phyloP scores from a whole-genome alignment of 2,888 invertebrate genomes.

The Chrysotoxum bicinctum region DNA sequence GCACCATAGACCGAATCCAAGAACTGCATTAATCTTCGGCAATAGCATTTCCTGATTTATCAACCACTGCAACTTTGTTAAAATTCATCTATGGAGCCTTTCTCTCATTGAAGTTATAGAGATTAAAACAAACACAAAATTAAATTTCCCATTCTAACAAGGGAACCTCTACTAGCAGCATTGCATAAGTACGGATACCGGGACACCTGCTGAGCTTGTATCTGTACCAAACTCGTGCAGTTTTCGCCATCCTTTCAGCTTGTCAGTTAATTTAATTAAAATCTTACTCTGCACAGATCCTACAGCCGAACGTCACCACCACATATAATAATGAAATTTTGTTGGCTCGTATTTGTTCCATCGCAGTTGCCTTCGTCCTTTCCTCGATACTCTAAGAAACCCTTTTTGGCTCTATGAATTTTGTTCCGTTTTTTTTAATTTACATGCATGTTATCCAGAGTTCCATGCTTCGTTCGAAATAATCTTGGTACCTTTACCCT shows the following conservation, averaged over 20 bases:
- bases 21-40: neutral
- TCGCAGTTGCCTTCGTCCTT: neutral
- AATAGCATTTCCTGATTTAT: slow-evolving; percentile 13
- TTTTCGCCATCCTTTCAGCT: slow-evolving; percentile 13
- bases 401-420: neutral
- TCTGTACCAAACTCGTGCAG: neutral
- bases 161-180: neutral
- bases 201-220: slow-evolving; percentile 11
- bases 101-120: slow-evolving; percentile 8
- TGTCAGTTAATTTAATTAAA: slow-evolving; percentile 66
- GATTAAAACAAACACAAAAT: slow-evolving; percentile 52
- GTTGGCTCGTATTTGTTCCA: slow-evolving; percentile 2
- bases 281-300: slow-evolving; percentile 18
- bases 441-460: neutral
- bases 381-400: neutral
- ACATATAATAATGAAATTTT: slow-evolving; percentile 28
- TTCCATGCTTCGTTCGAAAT: slow-evolving; percentile 6
- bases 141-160: slow-evolving; percentile 14
- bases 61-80: slow-evolving; percentile 18
- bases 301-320: neutral
- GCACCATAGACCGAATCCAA: neutral
- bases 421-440: neutral
- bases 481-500: neutral
- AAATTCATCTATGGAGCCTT: neutral
- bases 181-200: neutral